Conservation (phyloP, 2,797 vertebrate species). For the Syndactyla subalaris region DNA sequence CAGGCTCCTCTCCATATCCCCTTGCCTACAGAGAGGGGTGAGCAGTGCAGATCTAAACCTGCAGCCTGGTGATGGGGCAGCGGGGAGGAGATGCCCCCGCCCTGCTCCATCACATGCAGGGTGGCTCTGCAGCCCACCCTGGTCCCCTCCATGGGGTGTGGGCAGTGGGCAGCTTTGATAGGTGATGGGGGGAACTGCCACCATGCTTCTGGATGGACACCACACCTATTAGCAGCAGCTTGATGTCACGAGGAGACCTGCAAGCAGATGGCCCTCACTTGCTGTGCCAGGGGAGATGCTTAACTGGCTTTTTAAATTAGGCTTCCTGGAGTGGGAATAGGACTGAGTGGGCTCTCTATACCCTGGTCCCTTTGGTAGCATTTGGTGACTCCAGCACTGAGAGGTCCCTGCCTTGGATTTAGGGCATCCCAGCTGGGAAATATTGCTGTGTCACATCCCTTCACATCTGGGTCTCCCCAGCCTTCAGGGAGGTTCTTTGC, state of each 20-base stretch:
- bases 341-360: background rate
- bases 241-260: background rate
- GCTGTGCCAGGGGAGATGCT: background rate
- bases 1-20: background rate
- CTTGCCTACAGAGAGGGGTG: no score
- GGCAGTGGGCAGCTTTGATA: background rate
- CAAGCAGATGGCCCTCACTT: accelerated
- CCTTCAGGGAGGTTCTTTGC: background rate
- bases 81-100: background rate
- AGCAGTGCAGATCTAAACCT: background rate
- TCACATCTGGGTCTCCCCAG: background rate
- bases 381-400: accelerated
- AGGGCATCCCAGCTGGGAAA: background rate
- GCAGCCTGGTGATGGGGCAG: accelerated
- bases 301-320: background rate
- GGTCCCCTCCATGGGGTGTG: background rate
- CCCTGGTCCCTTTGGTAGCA: background rate
- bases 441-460: accelerated
- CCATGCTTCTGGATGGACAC: background rate
- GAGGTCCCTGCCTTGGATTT: background rate
- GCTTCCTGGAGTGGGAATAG: background rate
- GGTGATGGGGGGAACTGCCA: background rate
- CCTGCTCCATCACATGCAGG: background rate
- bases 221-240: background rate
- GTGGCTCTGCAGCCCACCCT: background rate